Evolutionary conservation across 37 sponge, comb jelly and placozoan genomes (phyloP), one percentile per base, ranked within the genome.

Genomic region (Aphrocallistes beatrix): DNA sequence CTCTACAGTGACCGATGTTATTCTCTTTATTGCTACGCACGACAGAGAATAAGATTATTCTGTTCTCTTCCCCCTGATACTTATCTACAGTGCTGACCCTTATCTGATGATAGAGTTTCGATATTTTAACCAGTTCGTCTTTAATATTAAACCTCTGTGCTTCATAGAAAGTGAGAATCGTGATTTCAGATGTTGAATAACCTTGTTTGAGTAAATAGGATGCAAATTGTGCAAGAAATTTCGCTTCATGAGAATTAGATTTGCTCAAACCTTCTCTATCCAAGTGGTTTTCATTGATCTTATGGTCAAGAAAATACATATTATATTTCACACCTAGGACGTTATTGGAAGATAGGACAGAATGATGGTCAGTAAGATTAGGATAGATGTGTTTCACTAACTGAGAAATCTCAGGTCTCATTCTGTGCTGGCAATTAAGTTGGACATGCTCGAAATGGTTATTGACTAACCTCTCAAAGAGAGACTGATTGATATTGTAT

Each of bases 61-160:
- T 90, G 85, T 91, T 91, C 81, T 91, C 92, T 38, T 91, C 92
- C 17, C 92, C 92, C 38, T 91, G 92, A 51, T 85, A 91, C 37
- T 84, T 87, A 81, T 92, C 90, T 16, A 91, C 82, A 17, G 92
- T 36, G 19, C 82, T 91, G 23, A 91, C 47, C 19, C 86, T 40
- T 9, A 91, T 85, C 28, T 88, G 83, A 37, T 21, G 3, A 21
- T 28, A 81, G 3, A 30, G 9, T 28, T 60, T 60, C 6, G 75
- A 60, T 19, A 60, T 60, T 0, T 21, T 10, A 38, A 85, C 39
- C 6, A 1, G 28, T 23, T 50, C 82, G 0, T 82, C 38, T 40
- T 38, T 50, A 39, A 91, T 86, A 28, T 37, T 30, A 6, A 84
- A 38, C 50, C 37, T 87, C 51, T 91, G 92, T 38, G 90, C 90